Evolutionary conservation across 2,797 vertebrate species (phyloP).

Genomic region (Tapirus indicus): DNA sequence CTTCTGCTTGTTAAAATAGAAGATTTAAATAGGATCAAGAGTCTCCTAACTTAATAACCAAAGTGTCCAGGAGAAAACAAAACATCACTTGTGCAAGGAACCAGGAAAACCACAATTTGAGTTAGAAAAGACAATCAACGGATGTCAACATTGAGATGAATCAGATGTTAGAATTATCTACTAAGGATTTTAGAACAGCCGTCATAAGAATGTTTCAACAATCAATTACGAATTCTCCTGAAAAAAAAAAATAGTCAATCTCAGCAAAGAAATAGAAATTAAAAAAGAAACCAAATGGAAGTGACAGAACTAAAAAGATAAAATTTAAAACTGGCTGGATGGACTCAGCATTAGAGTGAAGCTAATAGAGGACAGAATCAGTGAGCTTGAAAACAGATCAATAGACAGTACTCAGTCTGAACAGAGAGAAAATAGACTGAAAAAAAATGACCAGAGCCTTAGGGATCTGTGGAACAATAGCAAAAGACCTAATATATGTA

Average conservation of each 20-base stretch:
- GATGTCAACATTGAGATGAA: neutral
- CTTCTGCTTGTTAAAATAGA: neutral
- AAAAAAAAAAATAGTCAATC: neutral
- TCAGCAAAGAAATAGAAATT: neutral
- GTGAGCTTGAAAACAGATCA: neutral
- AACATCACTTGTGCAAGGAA: neutral
- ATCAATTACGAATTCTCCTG: neutral
- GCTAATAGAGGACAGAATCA: neutral
- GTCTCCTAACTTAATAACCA: neutral
- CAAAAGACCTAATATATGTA: neutral
- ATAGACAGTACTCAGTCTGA: neutral
- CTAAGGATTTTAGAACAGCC: neutral
- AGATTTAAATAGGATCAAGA: neutral
- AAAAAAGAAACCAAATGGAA: neutral
- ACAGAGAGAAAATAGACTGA: neutral
- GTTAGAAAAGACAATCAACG: neutral
- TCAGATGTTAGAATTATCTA: neutral
- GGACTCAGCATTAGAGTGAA: neutral
- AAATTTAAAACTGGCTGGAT: neutral
- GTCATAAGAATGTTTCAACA: neutral
- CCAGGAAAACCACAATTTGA: neutral
- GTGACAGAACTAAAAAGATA: neutral
- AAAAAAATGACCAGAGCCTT: neutral
- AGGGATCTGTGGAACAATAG: neutral
- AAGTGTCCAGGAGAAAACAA: neutral